Evolutionary conservation across 2,888 invertebrate genomes (phyloP).

Genomic region (Liopterus haemorrhoidalis): DNA sequence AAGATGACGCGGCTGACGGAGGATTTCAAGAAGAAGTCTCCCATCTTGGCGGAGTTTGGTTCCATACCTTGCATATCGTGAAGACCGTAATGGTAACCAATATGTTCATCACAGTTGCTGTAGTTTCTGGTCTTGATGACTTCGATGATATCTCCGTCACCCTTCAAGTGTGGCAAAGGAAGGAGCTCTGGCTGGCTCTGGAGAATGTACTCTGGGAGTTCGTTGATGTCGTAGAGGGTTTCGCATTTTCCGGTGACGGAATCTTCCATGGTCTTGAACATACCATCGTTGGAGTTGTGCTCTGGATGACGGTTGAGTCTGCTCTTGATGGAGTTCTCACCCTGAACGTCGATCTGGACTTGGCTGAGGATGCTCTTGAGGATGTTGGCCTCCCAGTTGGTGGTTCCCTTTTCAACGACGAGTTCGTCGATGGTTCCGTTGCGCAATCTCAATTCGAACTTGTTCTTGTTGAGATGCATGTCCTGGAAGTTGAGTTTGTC

Average conservation of each 20-base stretch:
- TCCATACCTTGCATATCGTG: conserved; percentile 43
- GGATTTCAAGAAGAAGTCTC: conserved; percentile 48
- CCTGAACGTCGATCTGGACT: conserved; percentile 61
- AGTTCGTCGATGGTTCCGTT: conserved; percentile 58
- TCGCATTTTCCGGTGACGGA: conserved; percentile 66
- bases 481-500: conserved; percentile 50
- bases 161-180: conserved; percentile 46
- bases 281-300: conserved; percentile 47
- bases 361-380: conserved; percentile 64
- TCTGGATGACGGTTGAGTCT: conserved; percentile 44
- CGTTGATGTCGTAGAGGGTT: conserved; percentile 62
- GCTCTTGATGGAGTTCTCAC: conserved; percentile 50
- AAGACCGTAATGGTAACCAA: conserved; percentile 61
- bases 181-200: conserved; percentile 52
- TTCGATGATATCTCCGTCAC: conserved; percentile 50
- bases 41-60: conserved; percentile 40
- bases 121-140: conserved; percentile 64
- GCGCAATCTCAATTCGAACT: conserved; percentile 57
- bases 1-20: conserved; percentile 55
- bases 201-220: conserved; percentile 52
- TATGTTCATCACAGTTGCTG: conserved; percentile 55
- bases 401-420: conserved; percentile 49
- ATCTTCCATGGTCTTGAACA: conserved; percentile 64
- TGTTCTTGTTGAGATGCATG: conserved; percentile 51
- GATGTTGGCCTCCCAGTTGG: conserved; percentile 62